Conservation (phyloP, 2,888 invertebrate species). For the Cinara cedri region DNA sequence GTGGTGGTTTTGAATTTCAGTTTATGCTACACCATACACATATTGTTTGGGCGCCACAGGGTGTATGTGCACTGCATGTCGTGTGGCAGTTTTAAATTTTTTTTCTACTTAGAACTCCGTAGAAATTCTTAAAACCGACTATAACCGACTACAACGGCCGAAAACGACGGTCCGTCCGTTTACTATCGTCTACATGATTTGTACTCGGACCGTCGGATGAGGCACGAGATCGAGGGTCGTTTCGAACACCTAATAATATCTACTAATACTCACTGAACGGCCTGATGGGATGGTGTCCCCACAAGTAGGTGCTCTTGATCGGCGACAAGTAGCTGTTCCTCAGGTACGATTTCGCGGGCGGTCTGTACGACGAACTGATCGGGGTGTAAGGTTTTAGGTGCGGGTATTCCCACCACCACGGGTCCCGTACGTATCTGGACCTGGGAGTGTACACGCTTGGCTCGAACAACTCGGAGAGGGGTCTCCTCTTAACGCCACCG, state of each 20-base stretch:
- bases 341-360: constrained; percentile 71
- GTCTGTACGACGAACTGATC: constrained; percentile 64
- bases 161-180: no score
- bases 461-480: constrained; percentile 74
- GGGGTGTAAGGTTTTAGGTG: constrained; percentile 77
- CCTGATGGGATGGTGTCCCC: constrained; percentile 89
- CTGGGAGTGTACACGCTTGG: constrained; percentile 79
- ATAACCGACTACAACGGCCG: no score
- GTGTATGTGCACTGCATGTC: no score
- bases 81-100: no score
- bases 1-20: no score
- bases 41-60: no score
- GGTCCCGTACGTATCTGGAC: constrained; percentile 80
- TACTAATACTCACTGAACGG: constrained; percentile 78
- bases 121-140: no score
- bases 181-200: no score
- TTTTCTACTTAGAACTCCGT: no score
- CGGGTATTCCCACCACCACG: constrained; percentile 88
- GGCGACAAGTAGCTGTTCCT: constrained; percentile 89
- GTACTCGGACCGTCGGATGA: no score
- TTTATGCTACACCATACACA: no score
- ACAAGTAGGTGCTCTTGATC: constrained; percentile 87
- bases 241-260: neutral
- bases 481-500: constrained; percentile 69
- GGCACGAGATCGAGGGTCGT: no score